Evolutionary conservation across 2,113 vertebrate genomes (phyloP).

Genomic region (Oostethus manadensis): DNA sequence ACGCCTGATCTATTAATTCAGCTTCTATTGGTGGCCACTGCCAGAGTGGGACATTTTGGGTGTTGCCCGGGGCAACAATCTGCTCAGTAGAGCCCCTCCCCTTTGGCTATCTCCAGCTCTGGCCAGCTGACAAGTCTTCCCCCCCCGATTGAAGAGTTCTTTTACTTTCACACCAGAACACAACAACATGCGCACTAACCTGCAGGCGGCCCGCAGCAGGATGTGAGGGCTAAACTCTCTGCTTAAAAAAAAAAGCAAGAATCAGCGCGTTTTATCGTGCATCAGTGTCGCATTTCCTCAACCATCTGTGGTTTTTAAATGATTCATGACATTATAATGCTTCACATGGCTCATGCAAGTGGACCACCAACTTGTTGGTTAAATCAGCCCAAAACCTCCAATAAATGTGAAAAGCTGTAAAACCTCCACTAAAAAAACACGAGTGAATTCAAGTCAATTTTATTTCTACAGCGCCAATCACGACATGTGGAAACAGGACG

Average conservation of each 20-base stretch:
- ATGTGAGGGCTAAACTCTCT: not conserved
- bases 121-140: slow-evolving; percentile 29
- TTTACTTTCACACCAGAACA: slow-evolving; percentile 15
- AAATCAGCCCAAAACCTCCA: too few relatives aligned
- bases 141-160: slow-evolving; percentile 11
- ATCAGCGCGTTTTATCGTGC: not conserved
- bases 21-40: slow-evolving; percentile 44
- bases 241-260: not conserved
- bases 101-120: slow-evolving; percentile 30
- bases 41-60: slow-evolving; percentile 46
- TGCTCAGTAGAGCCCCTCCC: slow-evolving; percentile 50
- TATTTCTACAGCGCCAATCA: too few relatives aligned
- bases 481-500: too few relatives aligned
- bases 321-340: slow-evolving; percentile 49
- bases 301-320: slow-evolving; percentile 67
- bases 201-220: not conserved
- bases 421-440: too few relatives aligned
- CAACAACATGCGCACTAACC: not conserved
- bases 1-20: slow-evolving; percentile 53
- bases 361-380: too few relatives aligned
- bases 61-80: slow-evolving; percentile 65
- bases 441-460: too few relatives aligned
- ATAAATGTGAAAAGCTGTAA: too few relatives aligned
- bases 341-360: slow-evolving; percentile 2
- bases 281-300: slow-evolving; percentile 28